phyloP scores from a whole-genome alignment of 2,888 invertebrate species.

The Charanyca ferruginea region DNA sequence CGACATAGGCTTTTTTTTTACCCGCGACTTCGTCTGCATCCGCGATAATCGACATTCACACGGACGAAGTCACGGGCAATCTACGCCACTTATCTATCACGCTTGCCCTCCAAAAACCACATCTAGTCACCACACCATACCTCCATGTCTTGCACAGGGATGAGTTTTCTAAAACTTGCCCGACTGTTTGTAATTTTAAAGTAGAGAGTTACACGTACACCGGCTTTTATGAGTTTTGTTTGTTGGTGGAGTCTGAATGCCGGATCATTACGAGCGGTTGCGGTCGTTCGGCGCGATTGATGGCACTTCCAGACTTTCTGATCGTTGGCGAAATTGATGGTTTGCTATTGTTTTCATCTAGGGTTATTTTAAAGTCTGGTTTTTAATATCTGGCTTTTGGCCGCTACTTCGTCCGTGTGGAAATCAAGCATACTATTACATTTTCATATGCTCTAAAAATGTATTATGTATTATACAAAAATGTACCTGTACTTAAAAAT shows the following conservation, averaged over 20 bases:
- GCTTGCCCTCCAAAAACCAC: constrained; percentile 16
- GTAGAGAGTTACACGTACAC: constrained; percentile 84
- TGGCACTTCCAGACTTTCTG: constrained; percentile 52
- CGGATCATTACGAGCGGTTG: constrained; percentile 61
- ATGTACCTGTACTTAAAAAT: too few species aligned
- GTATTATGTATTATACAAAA: too few species aligned
- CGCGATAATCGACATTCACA: too few species aligned
- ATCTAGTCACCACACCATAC: constrained; percentile 60
- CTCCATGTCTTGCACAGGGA: constrained; percentile 67
- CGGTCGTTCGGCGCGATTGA: constrained; percentile 72
- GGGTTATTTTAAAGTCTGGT: not conserved
- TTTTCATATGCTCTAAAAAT: too few species aligned
- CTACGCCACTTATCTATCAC: too few species aligned
- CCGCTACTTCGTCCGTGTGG: too few species aligned
- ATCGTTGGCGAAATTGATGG: constrained; percentile 27
- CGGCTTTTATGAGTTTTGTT: constrained; percentile 87
- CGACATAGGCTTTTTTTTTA: too few species aligned
- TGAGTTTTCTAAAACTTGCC: constrained; percentile 88
- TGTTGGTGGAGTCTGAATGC: constrained; percentile 74
- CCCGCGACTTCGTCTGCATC: too few species aligned
- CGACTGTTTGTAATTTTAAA: constrained; percentile 90
- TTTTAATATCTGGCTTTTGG: not conserved
- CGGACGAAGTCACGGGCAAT: too few species aligned
- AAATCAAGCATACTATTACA: too few species aligned
- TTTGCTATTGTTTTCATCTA: constrained; percentile 17